Base-by-base conservation (phyloP, 2,888 invertebrate genomes). In the Conchocele bisecta region DNA sequence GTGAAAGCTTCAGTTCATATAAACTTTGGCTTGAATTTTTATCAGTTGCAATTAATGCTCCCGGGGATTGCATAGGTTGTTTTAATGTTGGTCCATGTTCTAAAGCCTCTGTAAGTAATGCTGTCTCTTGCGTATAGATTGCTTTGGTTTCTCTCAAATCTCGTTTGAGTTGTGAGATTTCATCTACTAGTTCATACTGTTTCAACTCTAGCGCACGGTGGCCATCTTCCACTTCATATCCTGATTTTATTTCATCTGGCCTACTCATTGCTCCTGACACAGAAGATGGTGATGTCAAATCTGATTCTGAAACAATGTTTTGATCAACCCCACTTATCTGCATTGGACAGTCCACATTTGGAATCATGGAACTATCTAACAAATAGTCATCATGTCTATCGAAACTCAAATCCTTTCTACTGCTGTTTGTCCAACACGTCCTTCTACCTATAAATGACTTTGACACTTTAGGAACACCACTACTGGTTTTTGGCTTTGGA, bases 91-190 rank as follows among this genome's bases (percentile, higher is more conserved):
- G 77, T 39, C 85, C 86, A 35, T 82, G 76, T 29, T 83, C 83
- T 24, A 87, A 57, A 5, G 83, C 84, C 67, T 86, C 85, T n/a
- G 86, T 77, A 24, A 88, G 59, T 24, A 86, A 68, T 22, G 83
- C 78, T 42, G 83, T 86, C 60, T 88, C 88, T 44, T 82, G 79
- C n/a, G 80, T 78, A 75, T 86, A 86, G 3, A 84, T 71, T 17
- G 82, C 83, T 61, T 86, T 85, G 9, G 85, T 85, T 63, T 87
- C 85, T 22, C 81, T 75, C 17, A 87, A 69, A 22, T 85, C 85
- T 44, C 75, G 76, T 44, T 81, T 75, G 3, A 88, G 66, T 33
- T 79, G 74, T 0, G 78, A 69, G 41, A 88, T 76, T 75, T 88
- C 88, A 68, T 84, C 85, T 22, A 84, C 75, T 26, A 88, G 75